phyloP scores from a whole-genome alignment of 2,113 vertebrate genomes.

The Garra rufa region DNA sequence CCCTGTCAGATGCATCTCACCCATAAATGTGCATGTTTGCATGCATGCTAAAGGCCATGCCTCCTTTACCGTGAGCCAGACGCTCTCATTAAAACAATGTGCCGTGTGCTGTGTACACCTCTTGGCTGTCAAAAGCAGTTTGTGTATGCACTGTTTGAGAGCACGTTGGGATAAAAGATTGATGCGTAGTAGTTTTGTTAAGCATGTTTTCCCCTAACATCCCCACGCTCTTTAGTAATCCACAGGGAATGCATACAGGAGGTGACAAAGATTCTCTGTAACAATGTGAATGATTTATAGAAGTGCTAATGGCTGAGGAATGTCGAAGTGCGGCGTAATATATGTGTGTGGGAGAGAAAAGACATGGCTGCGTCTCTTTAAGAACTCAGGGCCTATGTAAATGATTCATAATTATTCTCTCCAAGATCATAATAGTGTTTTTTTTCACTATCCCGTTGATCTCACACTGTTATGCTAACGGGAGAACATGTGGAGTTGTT shows the following conservation, averaged over 20 bases:
- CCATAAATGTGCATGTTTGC: slow-evolving; percentile 9
- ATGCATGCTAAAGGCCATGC: background rate
- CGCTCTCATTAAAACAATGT: slow-evolving; percentile 37
- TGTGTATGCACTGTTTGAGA: slow-evolving; percentile 32
- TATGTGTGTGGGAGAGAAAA: slow-evolving; percentile 6
- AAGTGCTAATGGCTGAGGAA: slow-evolving; percentile 8
- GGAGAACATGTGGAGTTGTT: background rate
- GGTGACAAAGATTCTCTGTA: slow-evolving; percentile 22
- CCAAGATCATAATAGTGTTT: background rate
- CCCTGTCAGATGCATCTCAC: slow-evolving; percentile 10
- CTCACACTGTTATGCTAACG: background rate
- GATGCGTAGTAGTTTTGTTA: slow-evolving; percentile 32
- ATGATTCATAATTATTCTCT: slow-evolving; percentile 47
- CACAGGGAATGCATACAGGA: background rate
- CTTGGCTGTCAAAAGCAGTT: slow-evolving; percentile 38
- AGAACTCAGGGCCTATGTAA: slow-evolving; percentile 26
- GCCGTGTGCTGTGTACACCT: slow-evolving; percentile 1
- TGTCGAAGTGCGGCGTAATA: background rate
- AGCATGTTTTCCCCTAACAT: slow-evolving; percentile 2
- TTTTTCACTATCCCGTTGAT: background rate
- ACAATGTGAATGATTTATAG: slow-evolving; percentile 37
- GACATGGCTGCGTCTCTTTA: background rate
- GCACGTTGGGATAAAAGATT: slow-evolving; percentile 31
- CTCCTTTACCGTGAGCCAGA: slow-evolving; percentile 1
- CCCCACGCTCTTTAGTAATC: background rate